Base-by-base conservation (phyloP, 2,113 vertebrate genomes). In the Dascyllus trimaculatus region DNA sequence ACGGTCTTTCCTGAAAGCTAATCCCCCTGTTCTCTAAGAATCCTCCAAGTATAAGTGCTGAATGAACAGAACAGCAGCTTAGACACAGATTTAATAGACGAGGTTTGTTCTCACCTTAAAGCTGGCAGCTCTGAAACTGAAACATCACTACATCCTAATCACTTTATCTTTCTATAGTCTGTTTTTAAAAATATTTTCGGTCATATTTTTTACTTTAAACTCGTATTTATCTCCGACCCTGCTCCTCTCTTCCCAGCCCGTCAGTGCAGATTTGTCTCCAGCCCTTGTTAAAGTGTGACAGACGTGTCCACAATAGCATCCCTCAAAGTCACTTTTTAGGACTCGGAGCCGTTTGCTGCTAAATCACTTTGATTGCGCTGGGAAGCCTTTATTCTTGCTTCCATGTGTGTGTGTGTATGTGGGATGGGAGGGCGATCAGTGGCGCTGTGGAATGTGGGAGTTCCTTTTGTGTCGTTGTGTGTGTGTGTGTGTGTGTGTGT, bases 401-500 rank as follows among this genome's bases (percentile, higher is more conserved):
- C 69, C 35, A 51, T n/a, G 53, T 51, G 48, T 17, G 22, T 52
- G n/a, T 45, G 63, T n/a, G 53, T 58, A 48, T 17, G 22, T 58
- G n/a, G 9, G 46, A 21, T 38, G n/a, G 5, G 11, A 11, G 65
- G n/a, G 51, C 18, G 7, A 80, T 78, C 58, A 54, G n/a, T 43
- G 73, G 11, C 54, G 40, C 48, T 4, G 22, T 38, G 83, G 80
- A 91, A 78, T 83, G 82, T 62, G 52, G 71, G 72, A 68, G 61
- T 70, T 88, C 26, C 74, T 84, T 85, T 90, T 86, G 82, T 83
- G 53, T 78, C 25, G 32, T 22, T 19, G 17, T 75, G 38, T 65
- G 0, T 71, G 29, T 51, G 58, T 43, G 76, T 26, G 38, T 65
- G 0, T 71, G 29, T 51, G 58, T 43, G 76, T 26, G 61, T 57